A percentile compares a stretch with the other conserved stretches of the same genome.
Conservation (phyloP, 2,888 invertebrate genomes). For the Spisula subtruncata region DNA sequence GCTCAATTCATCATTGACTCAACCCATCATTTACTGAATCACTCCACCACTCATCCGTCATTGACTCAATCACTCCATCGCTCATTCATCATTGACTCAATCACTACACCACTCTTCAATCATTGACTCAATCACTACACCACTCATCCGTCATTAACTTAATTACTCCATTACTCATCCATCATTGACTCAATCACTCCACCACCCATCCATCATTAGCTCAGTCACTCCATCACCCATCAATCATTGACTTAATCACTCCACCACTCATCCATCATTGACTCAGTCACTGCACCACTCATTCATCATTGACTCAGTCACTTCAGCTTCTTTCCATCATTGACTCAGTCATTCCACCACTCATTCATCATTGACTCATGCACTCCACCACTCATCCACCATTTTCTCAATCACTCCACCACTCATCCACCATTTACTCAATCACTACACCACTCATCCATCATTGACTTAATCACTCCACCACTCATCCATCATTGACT, state of each 20-base stretch:
- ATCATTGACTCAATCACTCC: conserved; percentile 4
- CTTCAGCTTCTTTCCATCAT: not conserved
- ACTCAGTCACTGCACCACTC: not conserved
- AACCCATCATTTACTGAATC: not conserved
- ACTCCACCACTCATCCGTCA: not conserved
- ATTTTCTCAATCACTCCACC: not conserved
- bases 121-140: not conserved
- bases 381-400: not conserved
- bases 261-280: not conserved
- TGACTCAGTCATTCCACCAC: not conserved
- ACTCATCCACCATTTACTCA: not conserved
- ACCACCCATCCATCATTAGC: not conserved
- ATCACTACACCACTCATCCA: not conserved
- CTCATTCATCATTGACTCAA: not conserved
- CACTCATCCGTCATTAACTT: not conserved
- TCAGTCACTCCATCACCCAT: not conserved
- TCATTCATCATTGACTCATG: no score
- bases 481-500: not conserved
- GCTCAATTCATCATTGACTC: not conserved
- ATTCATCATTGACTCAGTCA: not conserved
- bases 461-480: not conserved
- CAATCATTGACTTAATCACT: not conserved
- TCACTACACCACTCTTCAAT: not conserved
- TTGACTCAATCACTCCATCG: not conserved
- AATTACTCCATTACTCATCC: not conserved